These are phyloP conservation scores for Phoxinus phoxinus DNA, from an alignment of 2,113 vertebrate genomes.

Conservation along the genomic window DNA sequence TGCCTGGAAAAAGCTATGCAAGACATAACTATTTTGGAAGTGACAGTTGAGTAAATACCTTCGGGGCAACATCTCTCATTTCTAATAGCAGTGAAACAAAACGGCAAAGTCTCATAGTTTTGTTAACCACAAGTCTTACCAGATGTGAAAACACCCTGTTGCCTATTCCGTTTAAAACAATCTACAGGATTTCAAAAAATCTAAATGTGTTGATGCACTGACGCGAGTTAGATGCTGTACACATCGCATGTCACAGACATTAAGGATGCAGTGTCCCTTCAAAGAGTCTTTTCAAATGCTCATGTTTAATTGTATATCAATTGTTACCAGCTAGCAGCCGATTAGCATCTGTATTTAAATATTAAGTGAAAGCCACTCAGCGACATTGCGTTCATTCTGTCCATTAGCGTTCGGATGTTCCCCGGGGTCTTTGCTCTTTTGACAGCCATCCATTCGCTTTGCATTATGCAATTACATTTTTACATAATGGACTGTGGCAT, in stretches of 20 bases:
- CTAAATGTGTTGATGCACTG: neutral
- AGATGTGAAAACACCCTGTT: conserved; percentile 39
- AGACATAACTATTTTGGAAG: conserved; percentile 15
- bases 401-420: neutral
- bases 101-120: conserved; percentile 13
- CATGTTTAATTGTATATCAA: neutral
- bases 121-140: conserved; percentile 36
- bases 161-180: neutral
- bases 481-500: conserved; percentile 42
- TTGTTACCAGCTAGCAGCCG: neutral
- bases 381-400: neutral
- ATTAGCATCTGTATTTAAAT: neutral
- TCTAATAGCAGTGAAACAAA: conserved; percentile 20
- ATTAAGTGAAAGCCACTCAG: neutral
- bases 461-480: conserved; percentile 34
- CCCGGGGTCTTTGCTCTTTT: conserved; percentile 23
- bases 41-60: conserved; percentile 34
- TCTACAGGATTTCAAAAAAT: neutral
- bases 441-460: conserved; percentile 20
- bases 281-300: neutral
- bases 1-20: neutral
- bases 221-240: conserved; percentile 7
- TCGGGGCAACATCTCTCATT: conserved; percentile 30
- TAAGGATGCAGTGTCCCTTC: neutral
- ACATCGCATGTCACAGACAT: neutral